Conservation (phyloP, 2,797 vertebrate species). For the Channa striata region DNA sequence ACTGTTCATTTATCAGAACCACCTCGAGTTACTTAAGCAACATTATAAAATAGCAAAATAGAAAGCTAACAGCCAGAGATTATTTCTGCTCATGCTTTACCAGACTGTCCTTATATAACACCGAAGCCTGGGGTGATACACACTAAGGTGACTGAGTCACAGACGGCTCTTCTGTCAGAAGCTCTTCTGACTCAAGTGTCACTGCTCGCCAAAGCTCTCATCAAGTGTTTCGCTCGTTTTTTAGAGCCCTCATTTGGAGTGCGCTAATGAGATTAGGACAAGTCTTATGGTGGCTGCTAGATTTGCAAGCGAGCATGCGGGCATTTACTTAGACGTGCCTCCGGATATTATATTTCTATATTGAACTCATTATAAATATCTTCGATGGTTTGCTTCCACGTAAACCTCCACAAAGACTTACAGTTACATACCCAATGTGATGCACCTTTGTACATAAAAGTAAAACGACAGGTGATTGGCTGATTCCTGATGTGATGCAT, state of each 20-base stretch:
- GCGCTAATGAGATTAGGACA: constrained; percentile 22
- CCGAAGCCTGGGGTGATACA: no score
- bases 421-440: neutral
- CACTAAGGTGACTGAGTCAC: neutral
- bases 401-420: constrained; percentile 13
- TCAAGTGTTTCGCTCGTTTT: constrained; percentile 35
- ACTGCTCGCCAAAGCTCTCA: constrained; percentile 7
- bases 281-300: constrained; percentile 6
- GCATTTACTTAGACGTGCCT: constrained; percentile 28
- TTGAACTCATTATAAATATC: constrained; percentile 57
- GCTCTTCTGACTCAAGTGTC: neutral
- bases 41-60: no score
- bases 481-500: constrained; percentile 13
- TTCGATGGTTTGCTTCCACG: constrained; percentile 40
- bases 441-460: neutral
- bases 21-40: no score
- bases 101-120: neutral
- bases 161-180: neutral
- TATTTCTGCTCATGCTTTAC: neutral
- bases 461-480: neutral
- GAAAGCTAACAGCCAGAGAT: no score
- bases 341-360: constrained; percentile 46
- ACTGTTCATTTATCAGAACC: no score
- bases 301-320: constrained; percentile 17
- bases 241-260: constrained; percentile 12